These are phyloP conservation scores for Phoeniculus purpureus DNA, from an alignment of 2,797 vertebrate species.

Conservation along the genomic window DNA sequence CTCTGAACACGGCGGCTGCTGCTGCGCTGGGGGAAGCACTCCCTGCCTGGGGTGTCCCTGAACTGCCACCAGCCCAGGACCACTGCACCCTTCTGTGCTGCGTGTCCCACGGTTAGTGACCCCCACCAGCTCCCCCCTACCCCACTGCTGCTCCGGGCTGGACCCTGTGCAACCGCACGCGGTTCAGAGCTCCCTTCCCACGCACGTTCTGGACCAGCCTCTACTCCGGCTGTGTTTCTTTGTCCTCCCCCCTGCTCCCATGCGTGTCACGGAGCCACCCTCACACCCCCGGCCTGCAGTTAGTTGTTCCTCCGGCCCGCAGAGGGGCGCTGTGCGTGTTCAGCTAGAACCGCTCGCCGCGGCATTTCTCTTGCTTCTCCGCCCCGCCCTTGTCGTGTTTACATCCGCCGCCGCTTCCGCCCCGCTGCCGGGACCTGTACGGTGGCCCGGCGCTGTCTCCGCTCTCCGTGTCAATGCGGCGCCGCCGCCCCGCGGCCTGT, in stretches of 20 bases:
- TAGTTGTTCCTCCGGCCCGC: not conserved
- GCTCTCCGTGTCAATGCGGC: slow-evolving; percentile 57
- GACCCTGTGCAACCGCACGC: accelerated
- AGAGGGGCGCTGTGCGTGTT: accelerated
- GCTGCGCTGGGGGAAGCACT: no score
- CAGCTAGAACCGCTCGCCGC: no score
- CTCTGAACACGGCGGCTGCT: no score
- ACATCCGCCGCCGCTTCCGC: slow-evolving; percentile 4
- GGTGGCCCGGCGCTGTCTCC: not conserved
- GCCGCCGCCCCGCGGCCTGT: slow-evolving; percentile 19
- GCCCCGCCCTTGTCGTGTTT: not conserved
- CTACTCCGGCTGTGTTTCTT: no score
- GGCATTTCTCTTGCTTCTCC: no score
- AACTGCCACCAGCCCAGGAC: no score
- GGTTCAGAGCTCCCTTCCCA: not conserved
- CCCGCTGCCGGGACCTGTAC: not conserved
- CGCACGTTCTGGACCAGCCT: not conserved
- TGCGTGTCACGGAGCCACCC: no score
- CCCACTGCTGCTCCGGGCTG: not conserved
- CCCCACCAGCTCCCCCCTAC: accelerated
- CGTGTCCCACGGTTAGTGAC: not conserved
- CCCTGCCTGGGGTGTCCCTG: not conserved
- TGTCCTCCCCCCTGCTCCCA: not conserved
- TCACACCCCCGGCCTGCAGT: accelerated
- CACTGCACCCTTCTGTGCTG: accelerated